phyloP scores from a whole-genome alignment of 2,113 vertebrate genomes.

The Onychorhynchus coronatus region DNA sequence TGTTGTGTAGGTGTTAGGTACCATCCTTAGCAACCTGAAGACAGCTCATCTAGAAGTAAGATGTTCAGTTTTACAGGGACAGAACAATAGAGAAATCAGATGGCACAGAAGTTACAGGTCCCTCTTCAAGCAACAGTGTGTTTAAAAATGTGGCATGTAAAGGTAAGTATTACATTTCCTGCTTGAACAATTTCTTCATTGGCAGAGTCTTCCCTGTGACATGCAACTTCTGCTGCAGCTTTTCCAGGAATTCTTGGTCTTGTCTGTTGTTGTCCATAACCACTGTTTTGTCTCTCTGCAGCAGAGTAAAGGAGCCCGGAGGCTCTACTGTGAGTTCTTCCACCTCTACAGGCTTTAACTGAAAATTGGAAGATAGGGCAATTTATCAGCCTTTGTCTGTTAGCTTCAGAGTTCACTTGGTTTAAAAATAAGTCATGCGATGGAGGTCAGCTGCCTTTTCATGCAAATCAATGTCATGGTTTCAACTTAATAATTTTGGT shows the following conservation, averaged over 20 bases:
- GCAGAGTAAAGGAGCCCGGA: background rate
- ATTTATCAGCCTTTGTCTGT: slow-evolving; percentile 1
- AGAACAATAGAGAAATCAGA: background rate
- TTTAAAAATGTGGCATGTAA: background rate
- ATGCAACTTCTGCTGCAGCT: background rate
- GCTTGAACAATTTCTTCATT: background rate
- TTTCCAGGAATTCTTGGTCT: background rate
- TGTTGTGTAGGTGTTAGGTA: background rate
- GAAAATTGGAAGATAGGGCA: background rate
- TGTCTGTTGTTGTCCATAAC: background rate
- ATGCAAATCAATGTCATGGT: slow-evolving; percentile 5
- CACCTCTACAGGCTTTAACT: background rate
- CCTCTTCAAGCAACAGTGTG: background rate
- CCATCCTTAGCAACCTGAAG: background rate
- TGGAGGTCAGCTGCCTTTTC: slow-evolving; percentile 48
- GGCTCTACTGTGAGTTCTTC: background rate
- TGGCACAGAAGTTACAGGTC: background rate
- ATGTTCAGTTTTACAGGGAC: background rate
- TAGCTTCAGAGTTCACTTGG: slow-evolving; percentile 10
- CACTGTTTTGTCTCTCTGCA: background rate
- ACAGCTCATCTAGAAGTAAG: background rate
- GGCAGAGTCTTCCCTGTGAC: background rate
- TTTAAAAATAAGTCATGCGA: slow-evolving; percentile 45
- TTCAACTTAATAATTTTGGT: slow-evolving; percentile 6
- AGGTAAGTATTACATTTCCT: background rate